Conservation (phyloP, 2,113 vertebrate species). For the Opisthocomus hoazin region DNA sequence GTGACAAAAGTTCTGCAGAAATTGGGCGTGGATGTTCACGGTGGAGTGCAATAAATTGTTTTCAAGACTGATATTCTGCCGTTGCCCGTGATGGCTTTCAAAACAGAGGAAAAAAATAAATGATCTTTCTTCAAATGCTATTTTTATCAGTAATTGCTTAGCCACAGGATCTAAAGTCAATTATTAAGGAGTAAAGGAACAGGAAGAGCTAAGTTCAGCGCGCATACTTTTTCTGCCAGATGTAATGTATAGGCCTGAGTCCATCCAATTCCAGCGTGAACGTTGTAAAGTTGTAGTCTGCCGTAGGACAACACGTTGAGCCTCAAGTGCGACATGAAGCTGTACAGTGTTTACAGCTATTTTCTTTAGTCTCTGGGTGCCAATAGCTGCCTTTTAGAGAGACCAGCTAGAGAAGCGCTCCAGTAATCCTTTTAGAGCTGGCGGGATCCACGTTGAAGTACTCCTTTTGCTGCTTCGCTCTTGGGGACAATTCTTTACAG, state of each 20-base stretch:
- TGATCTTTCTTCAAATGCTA: not conserved
- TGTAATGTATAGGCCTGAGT: not conserved
- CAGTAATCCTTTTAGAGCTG: not conserved
- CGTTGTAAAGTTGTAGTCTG: not conserved
- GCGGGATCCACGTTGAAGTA: fast-evolving
- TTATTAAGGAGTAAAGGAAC: not conserved
- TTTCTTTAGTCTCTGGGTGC: not conserved
- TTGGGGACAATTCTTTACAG: not conserved
- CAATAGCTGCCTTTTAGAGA: not conserved
- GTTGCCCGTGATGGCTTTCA: not conserved
- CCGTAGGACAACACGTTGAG: fast-evolving
- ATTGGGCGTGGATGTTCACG: not conserved
- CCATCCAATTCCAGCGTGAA: not conserved
- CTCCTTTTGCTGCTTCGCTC: not conserved
- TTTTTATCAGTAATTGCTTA: not conserved
- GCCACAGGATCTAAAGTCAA: not conserved
- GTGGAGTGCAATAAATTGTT: not conserved
- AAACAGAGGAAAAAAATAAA: not conserved
- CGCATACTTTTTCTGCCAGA: not conserved
- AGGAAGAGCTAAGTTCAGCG: not conserved
- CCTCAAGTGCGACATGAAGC: not conserved
- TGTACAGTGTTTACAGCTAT: not conserved
- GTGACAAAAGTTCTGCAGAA: not conserved
- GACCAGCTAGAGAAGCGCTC: not conserved
- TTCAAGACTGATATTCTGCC: not conserved